Evolutionary conservation across 2,888 invertebrate genomes (phyloP).

Genomic region (Lamellibrachia columna): DNA sequence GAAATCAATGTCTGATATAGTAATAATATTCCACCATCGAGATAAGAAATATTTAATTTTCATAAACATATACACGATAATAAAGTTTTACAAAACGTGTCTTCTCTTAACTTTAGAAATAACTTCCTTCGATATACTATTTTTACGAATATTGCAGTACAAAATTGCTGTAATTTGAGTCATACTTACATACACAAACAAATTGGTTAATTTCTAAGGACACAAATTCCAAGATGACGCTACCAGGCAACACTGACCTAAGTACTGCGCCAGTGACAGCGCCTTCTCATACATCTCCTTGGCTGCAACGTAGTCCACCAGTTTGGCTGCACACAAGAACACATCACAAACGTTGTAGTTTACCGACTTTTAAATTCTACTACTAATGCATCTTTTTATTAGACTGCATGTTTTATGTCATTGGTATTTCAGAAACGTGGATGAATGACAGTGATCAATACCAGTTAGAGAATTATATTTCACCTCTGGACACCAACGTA

Average conservation of each 20-base stretch:
- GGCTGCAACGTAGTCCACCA: background rate
- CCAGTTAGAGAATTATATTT: too few species aligned
- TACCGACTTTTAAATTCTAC: background rate
- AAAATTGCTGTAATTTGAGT: background rate
- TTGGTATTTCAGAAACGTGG: too few species aligned
- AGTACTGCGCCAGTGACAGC: background rate
- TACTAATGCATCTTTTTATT: background rate
- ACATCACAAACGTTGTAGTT: background rate
- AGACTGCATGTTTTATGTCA: too few species aligned
- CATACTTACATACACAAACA: background rate
- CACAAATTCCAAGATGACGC: background rate
- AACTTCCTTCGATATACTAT: too few species aligned
- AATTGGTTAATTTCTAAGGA: background rate
- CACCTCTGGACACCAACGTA: too few species aligned
- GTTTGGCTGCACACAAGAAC: background rate
- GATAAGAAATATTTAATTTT: background rate
- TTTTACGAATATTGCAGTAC: too few species aligned
- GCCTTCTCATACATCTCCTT: background rate
- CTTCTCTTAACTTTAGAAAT: too few species aligned
- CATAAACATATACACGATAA: background rate
- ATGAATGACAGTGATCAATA: too few species aligned
- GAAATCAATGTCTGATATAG: background rate
- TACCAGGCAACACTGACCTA: background rate
- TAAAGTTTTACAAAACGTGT: background rate
- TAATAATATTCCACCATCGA: background rate